Conservation (phyloP, 2,888 invertebrate species). For the Poecilus cupreus region DNA sequence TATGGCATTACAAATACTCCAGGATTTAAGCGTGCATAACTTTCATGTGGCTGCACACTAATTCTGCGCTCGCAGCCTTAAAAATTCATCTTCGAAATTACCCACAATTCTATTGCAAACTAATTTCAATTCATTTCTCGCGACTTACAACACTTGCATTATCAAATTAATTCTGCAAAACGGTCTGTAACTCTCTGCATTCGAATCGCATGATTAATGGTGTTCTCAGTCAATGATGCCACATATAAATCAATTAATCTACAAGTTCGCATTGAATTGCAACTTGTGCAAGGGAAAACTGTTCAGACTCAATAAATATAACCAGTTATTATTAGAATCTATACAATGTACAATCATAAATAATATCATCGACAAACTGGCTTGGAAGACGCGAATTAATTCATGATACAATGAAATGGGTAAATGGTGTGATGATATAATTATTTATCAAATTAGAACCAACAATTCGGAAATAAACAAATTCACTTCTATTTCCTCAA, state of each 20-base stretch:
- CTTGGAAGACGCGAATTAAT: too few relatives aligned
- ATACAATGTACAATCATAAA: background rate
- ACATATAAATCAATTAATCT: slow-evolving; percentile 29
- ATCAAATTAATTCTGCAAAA: slow-evolving; percentile 11
- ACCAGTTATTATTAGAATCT: too few relatives aligned
- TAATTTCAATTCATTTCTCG: slow-evolving; percentile 13
- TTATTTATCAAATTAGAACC: too few relatives aligned
- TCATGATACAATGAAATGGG: too few relatives aligned
- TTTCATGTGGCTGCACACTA: background rate
- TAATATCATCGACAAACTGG: too few relatives aligned
- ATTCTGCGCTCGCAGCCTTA: background rate
- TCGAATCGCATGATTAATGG: background rate
- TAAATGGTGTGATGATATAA: too few relatives aligned
- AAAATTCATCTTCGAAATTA: slow-evolving; percentile 19
- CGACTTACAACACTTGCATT: slow-evolving; percentile 1
- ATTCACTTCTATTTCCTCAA: too few relatives aligned
- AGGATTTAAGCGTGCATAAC: background rate
- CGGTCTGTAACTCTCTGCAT: slow-evolving; percentile 3
- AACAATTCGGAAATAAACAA: too few relatives aligned
- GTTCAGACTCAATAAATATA: background rate
- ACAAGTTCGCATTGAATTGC: background rate
- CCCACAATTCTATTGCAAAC: background rate
- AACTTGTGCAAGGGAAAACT: slow-evolving; percentile 14
- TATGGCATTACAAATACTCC: background rate
- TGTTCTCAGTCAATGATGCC: slow-evolving; percentile 2